phyloP scores from a whole-genome alignment of 2,888 invertebrate species.

The Boloria euphrosyne region DNA sequence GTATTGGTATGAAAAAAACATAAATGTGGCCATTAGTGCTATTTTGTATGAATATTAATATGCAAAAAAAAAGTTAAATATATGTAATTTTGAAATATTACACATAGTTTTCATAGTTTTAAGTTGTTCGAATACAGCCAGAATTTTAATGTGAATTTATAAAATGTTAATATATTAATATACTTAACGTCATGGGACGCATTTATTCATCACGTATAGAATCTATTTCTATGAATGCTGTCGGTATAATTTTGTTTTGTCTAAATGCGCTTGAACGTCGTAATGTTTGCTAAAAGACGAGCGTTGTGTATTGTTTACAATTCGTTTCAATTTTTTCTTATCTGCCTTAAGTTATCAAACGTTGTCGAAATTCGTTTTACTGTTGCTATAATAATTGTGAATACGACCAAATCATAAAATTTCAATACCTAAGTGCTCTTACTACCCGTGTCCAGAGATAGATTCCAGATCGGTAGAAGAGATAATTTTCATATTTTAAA shows the following conservation, averaged over 20 bases:
- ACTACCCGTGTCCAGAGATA: conserved; percentile 3
- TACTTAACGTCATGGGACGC: neutral
- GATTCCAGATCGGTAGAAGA: conserved; percentile 4
- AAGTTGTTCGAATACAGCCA: neutral
- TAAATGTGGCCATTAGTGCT: conserved; percentile 26
- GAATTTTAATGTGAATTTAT: conserved; percentile 7
- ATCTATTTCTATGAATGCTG: conserved; percentile 15
- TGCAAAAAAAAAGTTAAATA: conserved; percentile 19
- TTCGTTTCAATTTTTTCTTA: conserved; percentile 66
- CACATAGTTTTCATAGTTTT: neutral
- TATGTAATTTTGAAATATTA: conserved; percentile 4
- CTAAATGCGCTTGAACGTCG: conserved; percentile 58
- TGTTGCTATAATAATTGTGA: conserved; percentile 66
- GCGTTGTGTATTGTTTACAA: conserved; percentile 72
- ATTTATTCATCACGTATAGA: neutral
- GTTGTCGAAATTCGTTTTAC: conserved; percentile 66
- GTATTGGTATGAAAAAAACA: conserved; percentile 28
- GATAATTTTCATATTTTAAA: neutral
- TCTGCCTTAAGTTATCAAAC: conserved; percentile 67
- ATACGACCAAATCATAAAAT: conserved; percentile 28
- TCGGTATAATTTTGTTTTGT: conserved; percentile 58
- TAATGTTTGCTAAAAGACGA: conserved; percentile 63
- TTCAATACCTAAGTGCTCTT: conserved; percentile 12
- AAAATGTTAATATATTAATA: neutral
- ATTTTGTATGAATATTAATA: conserved; percentile 33